These are phyloP conservation scores for Jordanella pulchra DNA, from an alignment of 2,797 vertebrate species.

Conservation along the genomic window DNA sequence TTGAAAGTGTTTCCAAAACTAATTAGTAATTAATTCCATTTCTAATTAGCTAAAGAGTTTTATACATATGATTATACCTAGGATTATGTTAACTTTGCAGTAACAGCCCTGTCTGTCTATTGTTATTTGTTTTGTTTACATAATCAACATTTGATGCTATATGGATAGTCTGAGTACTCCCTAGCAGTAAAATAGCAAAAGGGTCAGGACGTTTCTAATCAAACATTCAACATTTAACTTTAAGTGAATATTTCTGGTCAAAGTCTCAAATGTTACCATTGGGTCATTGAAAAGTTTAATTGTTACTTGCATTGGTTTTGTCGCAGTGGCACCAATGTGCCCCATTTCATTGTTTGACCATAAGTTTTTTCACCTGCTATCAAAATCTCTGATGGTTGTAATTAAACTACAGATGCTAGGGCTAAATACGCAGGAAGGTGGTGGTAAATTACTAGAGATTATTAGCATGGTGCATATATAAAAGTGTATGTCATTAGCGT, in stretches of 20 bases:
- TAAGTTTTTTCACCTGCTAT: neutral
- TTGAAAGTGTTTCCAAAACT: neutral
- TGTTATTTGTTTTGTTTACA: neutral
- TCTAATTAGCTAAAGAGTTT: neutral
- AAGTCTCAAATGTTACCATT: neutral
- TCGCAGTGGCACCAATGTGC: neutral
- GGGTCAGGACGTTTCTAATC: neutral
- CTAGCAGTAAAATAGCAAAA: too few relatives aligned
- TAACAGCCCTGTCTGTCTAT: neutral
- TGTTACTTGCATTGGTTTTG: neutral
- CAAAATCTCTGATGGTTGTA: neutral
- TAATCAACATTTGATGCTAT: neutral
- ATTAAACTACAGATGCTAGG: neutral
- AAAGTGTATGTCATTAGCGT: neutral
- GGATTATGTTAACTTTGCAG: neutral
- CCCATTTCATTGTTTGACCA: neutral
- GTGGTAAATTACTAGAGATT: neutral
- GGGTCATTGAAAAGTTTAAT: neutral
- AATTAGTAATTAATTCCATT: conserved; percentile 2
- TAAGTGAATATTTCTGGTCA: neutral
- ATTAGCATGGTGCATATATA: too few relatives aligned
- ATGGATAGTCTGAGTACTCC: neutral
- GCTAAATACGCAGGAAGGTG: neutral
- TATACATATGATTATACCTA: neutral
- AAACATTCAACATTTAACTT: neutral